Percentiles rank a stretch among this genome's conserved stretches.
These are phyloP conservation scores for Seladonia tumulorum DNA, from an alignment of 2,888 invertebrate species.

Conservation along the genomic window DNA sequence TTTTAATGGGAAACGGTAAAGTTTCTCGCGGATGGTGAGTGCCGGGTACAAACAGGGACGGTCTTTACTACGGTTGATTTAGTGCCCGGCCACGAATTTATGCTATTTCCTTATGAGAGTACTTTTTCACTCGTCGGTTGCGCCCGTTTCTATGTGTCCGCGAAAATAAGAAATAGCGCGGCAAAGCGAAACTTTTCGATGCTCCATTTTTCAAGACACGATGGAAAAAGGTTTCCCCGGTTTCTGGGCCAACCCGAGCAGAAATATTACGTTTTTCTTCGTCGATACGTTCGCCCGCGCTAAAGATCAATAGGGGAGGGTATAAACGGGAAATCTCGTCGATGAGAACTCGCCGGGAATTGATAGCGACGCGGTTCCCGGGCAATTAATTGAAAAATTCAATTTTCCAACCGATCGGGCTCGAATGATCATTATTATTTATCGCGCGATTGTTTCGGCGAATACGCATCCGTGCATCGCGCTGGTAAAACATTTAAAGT, in stretches of 20 bases:
- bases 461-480: background rate
- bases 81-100: slow-evolving; percentile 48
- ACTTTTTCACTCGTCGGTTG: slow-evolving; percentile 32
- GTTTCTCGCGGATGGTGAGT: slow-evolving; percentile 51
- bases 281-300: background rate
- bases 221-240: slow-evolving; percentile 22
- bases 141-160: background rate
- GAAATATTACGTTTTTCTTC: slow-evolving; percentile 33
- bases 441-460: background rate
- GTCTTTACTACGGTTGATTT: slow-evolving; percentile 63
- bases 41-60: slow-evolving; percentile 57
- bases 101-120: slow-evolving; percentile 53
- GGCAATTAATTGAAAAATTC: slow-evolving; percentile 8
- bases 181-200: slow-evolving; percentile 52
- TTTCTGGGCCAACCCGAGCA: slow-evolving; percentile 12
- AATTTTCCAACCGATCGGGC: background rate
- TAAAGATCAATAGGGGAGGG: slow-evolving; percentile 20
- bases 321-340: background rate
- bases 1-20: slow-evolving; percentile 39
- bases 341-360: background rate
- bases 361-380: background rate
- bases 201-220: slow-evolving; percentile 32
- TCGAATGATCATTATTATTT: background rate
- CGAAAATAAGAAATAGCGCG: slow-evolving; percentile 43
- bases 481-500: background rate